phyloP scores from a whole-genome alignment of 2,888 invertebrate species.

The Cremastinae sp. region DNA sequence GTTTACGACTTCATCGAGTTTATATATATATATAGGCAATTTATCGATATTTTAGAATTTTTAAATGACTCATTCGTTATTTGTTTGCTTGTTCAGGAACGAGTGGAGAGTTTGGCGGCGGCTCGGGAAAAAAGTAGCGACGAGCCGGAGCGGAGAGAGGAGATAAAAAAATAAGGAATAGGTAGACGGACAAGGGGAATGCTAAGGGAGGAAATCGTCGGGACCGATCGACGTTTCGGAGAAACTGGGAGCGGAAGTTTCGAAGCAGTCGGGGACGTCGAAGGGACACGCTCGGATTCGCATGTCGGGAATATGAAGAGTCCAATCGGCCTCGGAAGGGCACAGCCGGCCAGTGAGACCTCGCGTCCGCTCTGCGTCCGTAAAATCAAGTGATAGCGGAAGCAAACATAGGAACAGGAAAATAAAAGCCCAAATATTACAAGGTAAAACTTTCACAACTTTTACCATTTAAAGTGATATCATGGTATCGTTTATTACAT shows the following conservation, averaged over 20 bases:
- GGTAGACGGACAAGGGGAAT: slow-evolving; percentile 66
- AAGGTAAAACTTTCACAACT: slow-evolving; percentile 10
- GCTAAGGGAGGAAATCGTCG: slow-evolving; percentile 66
- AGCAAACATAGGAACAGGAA: background rate
- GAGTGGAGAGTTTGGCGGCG: slow-evolving; percentile 60
- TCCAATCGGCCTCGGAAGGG: slow-evolving; percentile 63
- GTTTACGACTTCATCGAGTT: too few species aligned
- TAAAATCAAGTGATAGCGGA: slow-evolving; percentile 65
- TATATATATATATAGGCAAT: background rate
- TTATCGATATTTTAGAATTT: background rate
- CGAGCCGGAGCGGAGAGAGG: background rate
- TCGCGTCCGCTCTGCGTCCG: slow-evolving; percentile 39
- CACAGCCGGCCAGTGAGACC: slow-evolving; percentile 62
- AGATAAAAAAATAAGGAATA: slow-evolving; percentile 9
- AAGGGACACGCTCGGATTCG: slow-evolving; percentile 49
- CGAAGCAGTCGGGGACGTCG: slow-evolving; percentile 33
- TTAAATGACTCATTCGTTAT: slow-evolving; percentile 1
- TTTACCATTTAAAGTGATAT: too few species aligned
- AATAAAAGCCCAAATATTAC: background rate
- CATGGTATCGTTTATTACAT: too few species aligned
- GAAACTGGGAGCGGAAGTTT: slow-evolving; percentile 43
- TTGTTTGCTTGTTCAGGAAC: slow-evolving; percentile 50
- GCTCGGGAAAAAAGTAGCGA: slow-evolving; percentile 42
- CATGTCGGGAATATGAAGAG: slow-evolving; percentile 71
- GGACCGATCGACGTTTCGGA: slow-evolving; percentile 42